These are phyloP conservation scores for Chloroclysta siterata DNA, from an alignment of 2,888 invertebrate species.

Conservation along the genomic window DNA sequence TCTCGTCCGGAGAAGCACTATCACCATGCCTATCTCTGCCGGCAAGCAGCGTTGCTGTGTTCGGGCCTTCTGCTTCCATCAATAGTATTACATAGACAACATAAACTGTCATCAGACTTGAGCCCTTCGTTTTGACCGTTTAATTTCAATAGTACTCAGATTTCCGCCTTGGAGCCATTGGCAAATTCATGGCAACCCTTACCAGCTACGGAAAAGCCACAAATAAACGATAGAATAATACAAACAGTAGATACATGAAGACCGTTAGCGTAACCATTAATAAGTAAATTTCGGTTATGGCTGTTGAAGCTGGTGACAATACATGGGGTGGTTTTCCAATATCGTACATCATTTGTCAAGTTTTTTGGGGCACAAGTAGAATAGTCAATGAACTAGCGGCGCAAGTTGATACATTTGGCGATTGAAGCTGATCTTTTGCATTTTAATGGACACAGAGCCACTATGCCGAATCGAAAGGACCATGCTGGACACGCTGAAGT, in stretches of 20 bases:
- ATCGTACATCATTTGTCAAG: slow-evolving; percentile 79
- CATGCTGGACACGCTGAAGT: no score
- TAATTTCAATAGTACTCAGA: no score
- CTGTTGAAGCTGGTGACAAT: slow-evolving; percentile 52
- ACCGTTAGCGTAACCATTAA: slow-evolving; percentile 9
- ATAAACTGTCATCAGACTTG: no score
- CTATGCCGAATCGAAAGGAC: no score
- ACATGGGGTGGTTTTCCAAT: slow-evolving; percentile 68
- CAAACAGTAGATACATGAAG: not conserved
- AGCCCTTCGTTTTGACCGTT: no score
- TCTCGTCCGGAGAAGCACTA: no score
- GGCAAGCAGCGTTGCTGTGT: no score
- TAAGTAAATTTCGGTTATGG: slow-evolving; percentile 46
- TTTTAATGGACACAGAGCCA: not conserved
- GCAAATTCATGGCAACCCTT: no score
- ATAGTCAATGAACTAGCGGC: slow-evolving; percentile 55
- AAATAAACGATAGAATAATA: not conserved
- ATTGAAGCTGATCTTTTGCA: not conserved
- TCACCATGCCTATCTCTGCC: no score
- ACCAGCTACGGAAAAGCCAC: not conserved
- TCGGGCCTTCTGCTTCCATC: no score
- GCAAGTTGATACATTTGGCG: slow-evolving; percentile 30
- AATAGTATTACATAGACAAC: no score
- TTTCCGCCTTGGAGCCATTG: no score
- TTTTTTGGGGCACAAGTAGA: slow-evolving; percentile 63